Percentiles rank a stretch among this genome's conserved stretches.
Evolutionary conservation across 2,113 vertebrate species (phyloP).

Genomic region (Nettapus auritus): DNA sequence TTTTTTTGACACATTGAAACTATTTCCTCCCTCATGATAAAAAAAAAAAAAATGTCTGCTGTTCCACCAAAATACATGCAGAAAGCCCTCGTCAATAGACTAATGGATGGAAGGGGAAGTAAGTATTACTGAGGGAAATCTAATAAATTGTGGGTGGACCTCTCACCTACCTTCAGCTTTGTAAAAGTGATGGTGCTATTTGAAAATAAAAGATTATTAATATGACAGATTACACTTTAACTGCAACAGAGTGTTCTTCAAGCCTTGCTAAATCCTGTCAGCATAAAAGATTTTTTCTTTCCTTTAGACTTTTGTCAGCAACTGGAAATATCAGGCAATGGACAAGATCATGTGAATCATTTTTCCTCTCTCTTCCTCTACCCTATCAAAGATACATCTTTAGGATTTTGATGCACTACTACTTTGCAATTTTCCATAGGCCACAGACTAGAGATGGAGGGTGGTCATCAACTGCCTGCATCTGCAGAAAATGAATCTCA

Average conservation of each 20-base stretch:
- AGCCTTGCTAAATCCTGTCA: not conserved
- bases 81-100: not conserved
- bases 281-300: not conserved
- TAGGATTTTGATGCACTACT: not conserved
- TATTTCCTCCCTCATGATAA: not conserved
- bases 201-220: not conserved
- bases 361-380: not conserved
- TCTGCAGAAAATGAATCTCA: not conserved
- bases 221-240: not conserved
- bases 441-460: rapidly evolving
- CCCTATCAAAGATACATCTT: not conserved
- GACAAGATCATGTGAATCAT: not conserved
- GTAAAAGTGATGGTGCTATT: not conserved
- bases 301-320: not conserved
- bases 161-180: not conserved
- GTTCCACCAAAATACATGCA: not conserved
- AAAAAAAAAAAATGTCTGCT: not conserved
- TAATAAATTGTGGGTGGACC: not conserved
- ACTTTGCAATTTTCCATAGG: not conserved
- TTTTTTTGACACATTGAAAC: not conserved
- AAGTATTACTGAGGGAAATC: not conserved
- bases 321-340: not conserved
- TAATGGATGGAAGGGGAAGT: not conserved
- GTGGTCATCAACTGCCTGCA: not conserved
- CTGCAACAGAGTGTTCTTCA: not conserved